Evolutionary conservation across 1,140 invertebrate genomes (phyloP).

Genomic region (Pygmarrhopalites habei): DNA sequence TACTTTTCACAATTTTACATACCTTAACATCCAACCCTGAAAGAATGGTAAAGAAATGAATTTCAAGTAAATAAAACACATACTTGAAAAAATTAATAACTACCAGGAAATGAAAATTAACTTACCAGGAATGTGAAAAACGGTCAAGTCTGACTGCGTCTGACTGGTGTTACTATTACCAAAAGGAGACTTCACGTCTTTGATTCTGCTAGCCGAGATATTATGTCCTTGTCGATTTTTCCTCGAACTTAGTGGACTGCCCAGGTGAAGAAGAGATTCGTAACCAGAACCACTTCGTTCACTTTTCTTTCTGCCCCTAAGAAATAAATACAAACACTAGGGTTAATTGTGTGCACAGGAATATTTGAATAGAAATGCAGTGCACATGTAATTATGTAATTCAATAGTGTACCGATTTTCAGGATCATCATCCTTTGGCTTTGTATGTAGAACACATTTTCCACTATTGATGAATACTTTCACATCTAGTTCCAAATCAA

Average conservation of each 20-base stretch:
- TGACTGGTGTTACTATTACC: slow-evolving; percentile 45
- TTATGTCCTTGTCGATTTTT: slow-evolving; percentile 40
- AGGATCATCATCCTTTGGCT: slow-evolving; percentile 56
- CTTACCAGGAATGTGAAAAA: slow-evolving; percentile 91
- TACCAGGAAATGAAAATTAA: too few species aligned
- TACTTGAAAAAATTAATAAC: too few species aligned
- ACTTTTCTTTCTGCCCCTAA: slow-evolving; percentile 34
- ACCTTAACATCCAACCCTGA: slow-evolving; percentile 91
- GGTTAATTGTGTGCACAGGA: background rate
- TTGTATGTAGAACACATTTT: slow-evolving; percentile 92
- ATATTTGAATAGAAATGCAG: too few species aligned
- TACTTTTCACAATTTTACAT: too few species aligned
- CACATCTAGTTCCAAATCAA: slow-evolving; percentile 93
- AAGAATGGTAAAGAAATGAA: too few species aligned
- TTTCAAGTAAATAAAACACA: too few species aligned
- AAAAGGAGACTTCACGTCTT: slow-evolving; percentile 41
- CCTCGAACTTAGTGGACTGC: slow-evolving; percentile 30
- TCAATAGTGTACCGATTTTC: background rate
- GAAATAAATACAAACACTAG: slow-evolving; percentile 4
- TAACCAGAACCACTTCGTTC: slow-evolving; percentile 34
- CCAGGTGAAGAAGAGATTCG: slow-evolving; percentile 27
- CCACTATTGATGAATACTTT: slow-evolving; percentile 95
- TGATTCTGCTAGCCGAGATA: slow-evolving; percentile 40
- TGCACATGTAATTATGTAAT: slow-evolving; percentile 4
- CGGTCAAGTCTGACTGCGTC: slow-evolving; percentile 65